Conservation (phyloP, 2,113 vertebrate genomes). For the Anser brachyrhynchus region DNA sequence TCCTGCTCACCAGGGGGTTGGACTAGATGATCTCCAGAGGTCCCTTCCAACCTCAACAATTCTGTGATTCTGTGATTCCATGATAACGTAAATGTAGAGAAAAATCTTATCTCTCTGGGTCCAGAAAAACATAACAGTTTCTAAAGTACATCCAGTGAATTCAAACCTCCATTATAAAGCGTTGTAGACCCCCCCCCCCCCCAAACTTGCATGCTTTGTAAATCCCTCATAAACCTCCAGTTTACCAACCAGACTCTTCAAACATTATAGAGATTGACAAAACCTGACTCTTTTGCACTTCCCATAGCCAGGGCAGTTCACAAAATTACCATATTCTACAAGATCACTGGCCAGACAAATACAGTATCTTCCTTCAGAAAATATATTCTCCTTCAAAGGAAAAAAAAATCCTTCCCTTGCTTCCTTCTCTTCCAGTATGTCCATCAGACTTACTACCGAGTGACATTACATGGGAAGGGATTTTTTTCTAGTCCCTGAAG, state of each 20-base stretch:
- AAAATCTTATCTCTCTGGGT: not conserved
- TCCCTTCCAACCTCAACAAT: no score
- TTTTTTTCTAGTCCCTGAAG: not conserved
- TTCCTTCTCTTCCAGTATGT: not conserved
- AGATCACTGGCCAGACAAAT: not conserved
- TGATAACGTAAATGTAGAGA: not conserved
- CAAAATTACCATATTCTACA: not conserved
- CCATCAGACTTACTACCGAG: not conserved
- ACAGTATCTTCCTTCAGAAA: not conserved
- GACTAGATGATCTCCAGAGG: no score
- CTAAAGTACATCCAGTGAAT: not conserved
- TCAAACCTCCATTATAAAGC: not conserved
- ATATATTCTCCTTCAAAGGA: not conserved
- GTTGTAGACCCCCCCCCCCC: not conserved
- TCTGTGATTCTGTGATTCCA: no score
- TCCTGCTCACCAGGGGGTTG: no score
- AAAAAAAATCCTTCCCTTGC: not conserved
- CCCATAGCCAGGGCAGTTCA: not conserved
- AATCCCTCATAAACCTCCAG: not conserved
- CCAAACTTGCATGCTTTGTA: not conserved
- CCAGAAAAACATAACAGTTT: not conserved
- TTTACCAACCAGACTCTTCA: not conserved
- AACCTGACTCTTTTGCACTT: not conserved
- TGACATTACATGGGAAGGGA: not conserved
- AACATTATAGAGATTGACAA: not conserved